phyloP scores from a whole-genome alignment of 2,797 vertebrate genomes.

The Salarias fasciatus region DNA sequence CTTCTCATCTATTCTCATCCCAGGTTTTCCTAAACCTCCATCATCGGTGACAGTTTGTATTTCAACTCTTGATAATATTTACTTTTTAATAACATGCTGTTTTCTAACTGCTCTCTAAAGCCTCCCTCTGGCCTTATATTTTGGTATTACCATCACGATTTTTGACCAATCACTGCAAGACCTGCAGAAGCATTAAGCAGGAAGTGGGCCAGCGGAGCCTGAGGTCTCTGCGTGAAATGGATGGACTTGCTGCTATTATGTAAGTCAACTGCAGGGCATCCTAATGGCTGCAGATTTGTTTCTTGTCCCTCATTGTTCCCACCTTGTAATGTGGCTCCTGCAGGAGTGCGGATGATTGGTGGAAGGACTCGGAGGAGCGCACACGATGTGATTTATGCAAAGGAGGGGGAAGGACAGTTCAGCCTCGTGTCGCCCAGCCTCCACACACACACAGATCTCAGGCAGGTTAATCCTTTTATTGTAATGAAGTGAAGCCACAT shows the following conservation, averaged over 20 bases:
- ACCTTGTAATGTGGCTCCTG: slow-evolving; percentile 17
- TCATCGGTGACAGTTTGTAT: slow-evolving; percentile 36
- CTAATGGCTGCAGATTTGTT: slow-evolving; percentile 66
- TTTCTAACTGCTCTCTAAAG: slow-evolving; percentile 9
- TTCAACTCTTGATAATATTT: slow-evolving; percentile 7
- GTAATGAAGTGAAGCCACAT: slow-evolving; percentile 81
- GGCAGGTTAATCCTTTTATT: slow-evolving; percentile 85
- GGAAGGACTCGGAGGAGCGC: slow-evolving; percentile 31
- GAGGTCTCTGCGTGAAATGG: slow-evolving; percentile 32
- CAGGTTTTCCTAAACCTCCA: slow-evolving; percentile 36
- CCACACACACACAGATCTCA: slow-evolving; percentile 51
- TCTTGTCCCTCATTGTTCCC: slow-evolving; percentile 31
- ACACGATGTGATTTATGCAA: slow-evolving; percentile 61
- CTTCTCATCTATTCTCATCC: slow-evolving; percentile 59
- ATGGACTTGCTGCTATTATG: slow-evolving; percentile 56
- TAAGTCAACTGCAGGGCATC: slow-evolving; percentile 56
- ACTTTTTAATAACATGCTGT: slow-evolving; percentile 27
- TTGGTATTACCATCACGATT: not conserved
- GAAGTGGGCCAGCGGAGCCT: slow-evolving; percentile 38
- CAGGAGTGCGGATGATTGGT: slow-evolving; percentile 61
- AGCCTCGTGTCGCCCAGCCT: slow-evolving; percentile 46
- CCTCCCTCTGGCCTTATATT: not conserved
- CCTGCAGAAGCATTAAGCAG: slow-evolving; percentile 11
- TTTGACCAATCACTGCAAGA: not conserved
- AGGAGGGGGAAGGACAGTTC: slow-evolving; percentile 65